A percentile compares a stretch with the other conserved stretches of the same genome.
Conservation (phyloP, 1,140 invertebrate species). For the Chelonus insularis region DNA sequence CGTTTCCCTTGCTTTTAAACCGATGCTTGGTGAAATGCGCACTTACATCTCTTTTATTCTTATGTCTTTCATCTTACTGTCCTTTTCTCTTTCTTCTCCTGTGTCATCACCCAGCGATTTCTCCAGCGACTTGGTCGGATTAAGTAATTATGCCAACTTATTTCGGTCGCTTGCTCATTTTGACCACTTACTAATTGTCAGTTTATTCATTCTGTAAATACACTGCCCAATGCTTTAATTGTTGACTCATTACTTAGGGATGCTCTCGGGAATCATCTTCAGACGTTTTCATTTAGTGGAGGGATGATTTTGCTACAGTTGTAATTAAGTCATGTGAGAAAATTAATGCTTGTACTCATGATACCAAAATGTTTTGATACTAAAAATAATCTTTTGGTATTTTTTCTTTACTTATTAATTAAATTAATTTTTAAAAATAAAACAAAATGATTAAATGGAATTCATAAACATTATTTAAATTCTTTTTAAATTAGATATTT, state of each 20-base stretch:
- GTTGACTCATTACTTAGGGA: background rate
- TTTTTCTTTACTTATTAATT: no score
- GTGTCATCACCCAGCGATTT: background rate
- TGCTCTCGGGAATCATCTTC: no score
- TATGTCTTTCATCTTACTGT: background rate
- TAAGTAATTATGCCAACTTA: slow-evolving; percentile 35
- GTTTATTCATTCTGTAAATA: background rate
- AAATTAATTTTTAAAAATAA: no score
- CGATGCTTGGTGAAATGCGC: background rate
- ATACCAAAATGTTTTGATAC: no score
- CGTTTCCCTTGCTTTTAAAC: slow-evolving; percentile 29
- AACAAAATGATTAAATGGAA: no score
- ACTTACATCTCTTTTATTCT: background rate
- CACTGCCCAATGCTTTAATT: slow-evolving; percentile 4
- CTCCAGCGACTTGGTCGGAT: slow-evolving; percentile 22
- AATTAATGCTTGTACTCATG: no score
- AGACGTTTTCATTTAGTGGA: no score
- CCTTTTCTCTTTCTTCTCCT: background rate
- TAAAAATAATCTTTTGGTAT: no score
- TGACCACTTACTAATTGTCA: slow-evolving; percentile 10
- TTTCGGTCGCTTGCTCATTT: slow-evolving; percentile 33
- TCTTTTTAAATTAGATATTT: no score
- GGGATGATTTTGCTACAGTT: no score
- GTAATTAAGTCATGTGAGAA: no score
- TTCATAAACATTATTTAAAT: no score